These are phyloP conservation scores for Decapterus maruadsi DNA, from an alignment of 2,797 vertebrate genomes.

Conservation along the genomic window DNA sequence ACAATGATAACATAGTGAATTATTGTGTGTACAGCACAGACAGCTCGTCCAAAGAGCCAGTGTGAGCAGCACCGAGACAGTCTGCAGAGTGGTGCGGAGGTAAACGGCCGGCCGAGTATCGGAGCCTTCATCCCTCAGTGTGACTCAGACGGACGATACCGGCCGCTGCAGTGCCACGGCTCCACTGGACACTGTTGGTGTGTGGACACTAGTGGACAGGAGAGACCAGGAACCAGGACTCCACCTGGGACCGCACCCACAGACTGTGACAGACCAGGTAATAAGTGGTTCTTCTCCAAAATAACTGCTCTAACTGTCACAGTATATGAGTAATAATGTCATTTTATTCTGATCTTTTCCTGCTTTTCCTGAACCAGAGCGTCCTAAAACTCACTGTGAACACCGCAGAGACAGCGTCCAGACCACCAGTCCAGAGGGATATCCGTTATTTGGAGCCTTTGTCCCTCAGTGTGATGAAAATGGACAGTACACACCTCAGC, in stretches of 20 bases:
- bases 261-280: slow-evolving; percentile 85
- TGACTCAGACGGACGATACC: slow-evolving; percentile 85
- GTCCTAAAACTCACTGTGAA: slow-evolving; percentile 76
- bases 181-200: slow-evolving; percentile 92
- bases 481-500: slow-evolving; percentile 78
- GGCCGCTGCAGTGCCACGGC: slow-evolving; percentile 86
- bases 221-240: slow-evolving; percentile 85
- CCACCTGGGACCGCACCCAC: slow-evolving; percentile 75
- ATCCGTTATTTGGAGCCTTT: slow-evolving; percentile 54
- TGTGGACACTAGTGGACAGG: slow-evolving; percentile 85
- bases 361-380: slow-evolving; percentile 21
- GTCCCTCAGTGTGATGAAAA: slow-evolving; percentile 78
- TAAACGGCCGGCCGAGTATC: background rate
- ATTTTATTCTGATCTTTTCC: background rate
- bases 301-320: no score
- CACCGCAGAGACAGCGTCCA: slow-evolving; percentile 72
- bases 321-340: background rate
- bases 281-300: background rate
- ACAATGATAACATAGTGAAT: background rate
- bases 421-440: slow-evolving; percentile 44
- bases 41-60: slow-evolving; percentile 69
- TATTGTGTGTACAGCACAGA: slow-evolving; percentile 39
- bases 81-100: slow-evolving; percentile 59
- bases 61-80: slow-evolving; percentile 85
- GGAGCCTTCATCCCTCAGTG: slow-evolving; percentile 84